Evolutionary conservation across 2,113 vertebrate species (phyloP), one percentile per base, ranked within the genome.

Genomic region (Epinephelus lanceolatus): DNA sequence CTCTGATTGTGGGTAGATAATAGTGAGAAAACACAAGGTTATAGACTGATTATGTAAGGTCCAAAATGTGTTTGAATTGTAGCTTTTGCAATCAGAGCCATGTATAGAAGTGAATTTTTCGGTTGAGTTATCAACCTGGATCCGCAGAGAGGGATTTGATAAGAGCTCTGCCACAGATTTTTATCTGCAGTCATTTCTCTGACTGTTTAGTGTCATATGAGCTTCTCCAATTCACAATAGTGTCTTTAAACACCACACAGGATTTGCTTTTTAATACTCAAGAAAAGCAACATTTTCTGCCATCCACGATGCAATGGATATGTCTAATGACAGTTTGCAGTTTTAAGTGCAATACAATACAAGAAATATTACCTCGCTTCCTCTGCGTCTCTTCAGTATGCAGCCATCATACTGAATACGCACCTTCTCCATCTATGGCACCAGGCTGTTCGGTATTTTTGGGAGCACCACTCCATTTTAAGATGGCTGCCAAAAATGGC

Each of bases 401-500:
- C 79, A 76, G 68, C 78, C 61, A 63, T 86, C 71, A 47, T 1
- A 6, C 14, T 57, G 59, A 88, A 79, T 45, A 49, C 25, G 23
- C 78, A 57, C 76, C 47, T 60, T 78, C 71, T 9, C 23, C 47
- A 10, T 65, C 80, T 40, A 9, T 78, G 69, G 68, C 71, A 40
- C 57, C 69, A 15, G 30, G 30, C 77, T 30, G 72, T 66, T 76
- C 67, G 8, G 75, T 68, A 59, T 55, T 68, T 77, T 61, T 45
- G 42, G 70, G 75, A 79, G 67, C 83, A 11, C 42, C 47, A 25
- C 87, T 60, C 30, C 65, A 27, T 83, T 83, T 83, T 91, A 93
- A 94, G 80, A 94, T 93, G 91, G 92, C 90, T 91, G 81, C 91
- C 91, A 84, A 90, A 69, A 80, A 90, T 89, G 87, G 89, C 61